phyloP scores from a whole-genome alignment of 2,797 vertebrate species.

The Arctocebus calabarensis region DNA sequence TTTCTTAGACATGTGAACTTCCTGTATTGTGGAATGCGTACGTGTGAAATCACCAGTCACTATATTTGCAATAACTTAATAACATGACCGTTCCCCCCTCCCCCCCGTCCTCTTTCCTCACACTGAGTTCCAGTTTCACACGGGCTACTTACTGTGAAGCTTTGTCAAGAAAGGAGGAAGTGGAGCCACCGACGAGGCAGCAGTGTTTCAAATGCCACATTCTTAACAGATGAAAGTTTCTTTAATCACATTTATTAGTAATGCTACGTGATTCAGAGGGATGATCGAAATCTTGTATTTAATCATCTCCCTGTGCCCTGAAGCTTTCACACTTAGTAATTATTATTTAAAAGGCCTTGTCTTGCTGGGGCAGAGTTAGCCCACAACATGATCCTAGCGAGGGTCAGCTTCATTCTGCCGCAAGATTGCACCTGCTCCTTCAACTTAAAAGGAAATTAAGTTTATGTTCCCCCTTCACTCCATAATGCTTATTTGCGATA shows the following conservation, averaged over 20 bases:
- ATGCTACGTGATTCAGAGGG: background rate
- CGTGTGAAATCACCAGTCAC: conserved; percentile 76
- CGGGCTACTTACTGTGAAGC: conserved; percentile 20
- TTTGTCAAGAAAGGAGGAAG: conserved; percentile 75
- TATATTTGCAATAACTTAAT: conserved; percentile 72
- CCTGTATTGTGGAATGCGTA: conserved; percentile 73
- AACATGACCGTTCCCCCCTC: conserved; percentile 65
- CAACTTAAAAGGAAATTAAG: conserved; percentile 44
- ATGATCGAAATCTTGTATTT: background rate
- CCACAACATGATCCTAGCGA: background rate
- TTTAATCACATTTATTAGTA: conserved; percentile 9
- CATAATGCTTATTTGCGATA: too few species aligned
- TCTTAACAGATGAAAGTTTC: conserved; percentile 58
- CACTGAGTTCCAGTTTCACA: conserved; percentile 81
- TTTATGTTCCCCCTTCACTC: too few species aligned
- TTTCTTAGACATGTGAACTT: conserved; percentile 65
- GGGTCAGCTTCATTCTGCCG: conserved; percentile 23
- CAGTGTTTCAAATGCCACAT: conserved; percentile 58
- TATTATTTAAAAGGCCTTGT: conserved; percentile 51
- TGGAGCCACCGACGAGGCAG: background rate
- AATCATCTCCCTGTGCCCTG: background rate
- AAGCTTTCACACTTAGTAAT: conserved; percentile 31
- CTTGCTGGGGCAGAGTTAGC: conserved; percentile 1
- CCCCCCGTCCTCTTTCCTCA: conserved; percentile 74
- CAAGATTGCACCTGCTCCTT: conserved; percentile 21